Base-by-base conservation (phyloP, 2,797 vertebrate genomes). In the Spinus olivaceus region DNA sequence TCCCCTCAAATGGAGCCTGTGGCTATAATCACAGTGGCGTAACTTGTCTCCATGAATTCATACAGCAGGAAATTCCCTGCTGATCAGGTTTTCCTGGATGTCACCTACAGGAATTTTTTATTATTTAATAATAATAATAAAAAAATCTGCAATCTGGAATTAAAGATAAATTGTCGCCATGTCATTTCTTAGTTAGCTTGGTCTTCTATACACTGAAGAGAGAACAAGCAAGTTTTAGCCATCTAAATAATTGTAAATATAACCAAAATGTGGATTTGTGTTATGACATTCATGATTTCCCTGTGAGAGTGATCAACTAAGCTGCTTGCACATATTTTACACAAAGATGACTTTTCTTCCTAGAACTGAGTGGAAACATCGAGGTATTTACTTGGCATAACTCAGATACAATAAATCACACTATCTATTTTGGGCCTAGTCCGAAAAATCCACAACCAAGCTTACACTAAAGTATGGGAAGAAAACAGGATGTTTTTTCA, bases 61-160 rank as follows among this genome's bases (percentile, higher is more conserved):
- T 95, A 97, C 96, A 93, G 94, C 95, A 97, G 96, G 96, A 97
- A 97, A 97, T 96, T 96, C 94, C 95, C 92, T 81, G 66, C 93
- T 97, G 96, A 97, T 95, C 95, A 95, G 87, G 95, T 92, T 83
- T 96, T 97, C 95, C 97, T 94, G 95, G 85, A 97, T 93, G 91
- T 90, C 95, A 97, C 94, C 82, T 78, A 87, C 91, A 94, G 89
- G 74, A 91, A 90, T 91, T 79, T 86, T n/a, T 66, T 56, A 47
- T 66, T 79, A 46, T 79, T 95, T 94, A 90, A 95, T 96, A 95
- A 94, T 88, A 37, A 59, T 27, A 25, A 39, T 14, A 39, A 63
- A 90, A 77, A 77, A 87, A 77, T 8, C 32, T 53, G 61, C 77
- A 83, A 78, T 67, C 84, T 95, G 88, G 72, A 95, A 94, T 88